phyloP scores from a whole-genome alignment of 2,888 invertebrate genomes.

The Drosophila melanosoma region DNA sequence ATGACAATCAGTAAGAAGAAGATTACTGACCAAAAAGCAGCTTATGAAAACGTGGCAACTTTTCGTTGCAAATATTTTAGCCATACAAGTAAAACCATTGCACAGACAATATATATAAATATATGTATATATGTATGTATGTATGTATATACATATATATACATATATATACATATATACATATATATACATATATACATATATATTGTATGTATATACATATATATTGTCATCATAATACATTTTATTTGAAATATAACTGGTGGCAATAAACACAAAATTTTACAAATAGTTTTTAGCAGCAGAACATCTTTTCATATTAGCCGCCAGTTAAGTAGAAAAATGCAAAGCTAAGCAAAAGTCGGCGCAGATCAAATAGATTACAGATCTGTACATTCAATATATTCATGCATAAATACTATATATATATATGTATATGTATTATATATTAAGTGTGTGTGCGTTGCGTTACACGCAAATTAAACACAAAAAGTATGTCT shows the following conservation, averaged over 20 bases:
- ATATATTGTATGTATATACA: no score
- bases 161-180: no score
- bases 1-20: constrained; percentile 9
- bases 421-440: not conserved
- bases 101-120: not conserved
- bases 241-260: not conserved
- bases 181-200: no score
- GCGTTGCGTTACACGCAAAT: constrained; percentile 37
- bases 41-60: constrained; percentile 26
- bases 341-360: constrained; percentile 64
- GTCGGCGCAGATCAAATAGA: constrained; percentile 78
- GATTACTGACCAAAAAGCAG: constrained; percentile 31
- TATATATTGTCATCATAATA: constrained; percentile 1
- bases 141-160: no score
- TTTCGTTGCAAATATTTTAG: not conserved
- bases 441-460: constrained; percentile 9
- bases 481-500: constrained; percentile 58
- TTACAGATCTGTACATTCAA: constrained; percentile 50
- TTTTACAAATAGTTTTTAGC: constrained; percentile 34
- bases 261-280: constrained; percentile 28
- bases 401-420: constrained; percentile 13
- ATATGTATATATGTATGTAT: no score
- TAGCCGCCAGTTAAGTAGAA: constrained; percentile 62
- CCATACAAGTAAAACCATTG: not conserved
- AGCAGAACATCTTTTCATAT: constrained; percentile 66